Evolutionary conservation across 2,888 invertebrate species (phyloP).

Genomic region (Ophion slaviceki): DNA sequence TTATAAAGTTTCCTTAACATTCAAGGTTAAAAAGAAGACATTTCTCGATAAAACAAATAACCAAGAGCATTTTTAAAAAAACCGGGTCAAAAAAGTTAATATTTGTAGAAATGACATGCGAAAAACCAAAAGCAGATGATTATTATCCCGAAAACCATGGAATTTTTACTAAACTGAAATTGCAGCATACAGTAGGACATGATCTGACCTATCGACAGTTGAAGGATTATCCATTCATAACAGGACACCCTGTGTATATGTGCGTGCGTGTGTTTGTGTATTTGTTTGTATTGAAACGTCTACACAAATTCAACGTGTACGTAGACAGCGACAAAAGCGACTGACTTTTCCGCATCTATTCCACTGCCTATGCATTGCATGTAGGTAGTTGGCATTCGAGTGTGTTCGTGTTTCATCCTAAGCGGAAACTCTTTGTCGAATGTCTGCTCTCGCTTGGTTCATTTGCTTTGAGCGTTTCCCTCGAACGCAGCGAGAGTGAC

Average conservation of each 20-base stretch:
- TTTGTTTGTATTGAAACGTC: background rate
- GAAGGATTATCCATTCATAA: no score
- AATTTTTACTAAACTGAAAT: no score
- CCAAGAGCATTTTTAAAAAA: no score
- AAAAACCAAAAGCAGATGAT: no score
- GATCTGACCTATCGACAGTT: no score
- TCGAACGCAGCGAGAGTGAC: background rate
- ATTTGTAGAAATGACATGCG: no score
- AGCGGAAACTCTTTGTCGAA: slow-evolving; percentile 62
- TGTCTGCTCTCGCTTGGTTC: slow-evolving; percentile 3
- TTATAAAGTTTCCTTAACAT: no score
- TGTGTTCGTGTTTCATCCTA: slow-evolving; percentile 51
- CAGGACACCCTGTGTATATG: background rate
- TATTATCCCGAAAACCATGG: no score
- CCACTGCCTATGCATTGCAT: background rate
- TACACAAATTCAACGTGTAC: slow-evolving; percentile 4
- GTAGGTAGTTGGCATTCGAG: slow-evolving; percentile 16
- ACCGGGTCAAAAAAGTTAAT: no score
- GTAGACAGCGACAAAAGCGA: slow-evolving; percentile 4
- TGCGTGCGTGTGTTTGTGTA: background rate
- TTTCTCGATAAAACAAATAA: no score
- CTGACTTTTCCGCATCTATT: slow-evolving; percentile 20
- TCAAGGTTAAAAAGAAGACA: no score
- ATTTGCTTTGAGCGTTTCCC: slow-evolving; percentile 28
- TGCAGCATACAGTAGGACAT: no score